Base-by-base conservation (phyloP, 2,797 vertebrate genomes). In the Poeciliopsis gracilis region DNA sequence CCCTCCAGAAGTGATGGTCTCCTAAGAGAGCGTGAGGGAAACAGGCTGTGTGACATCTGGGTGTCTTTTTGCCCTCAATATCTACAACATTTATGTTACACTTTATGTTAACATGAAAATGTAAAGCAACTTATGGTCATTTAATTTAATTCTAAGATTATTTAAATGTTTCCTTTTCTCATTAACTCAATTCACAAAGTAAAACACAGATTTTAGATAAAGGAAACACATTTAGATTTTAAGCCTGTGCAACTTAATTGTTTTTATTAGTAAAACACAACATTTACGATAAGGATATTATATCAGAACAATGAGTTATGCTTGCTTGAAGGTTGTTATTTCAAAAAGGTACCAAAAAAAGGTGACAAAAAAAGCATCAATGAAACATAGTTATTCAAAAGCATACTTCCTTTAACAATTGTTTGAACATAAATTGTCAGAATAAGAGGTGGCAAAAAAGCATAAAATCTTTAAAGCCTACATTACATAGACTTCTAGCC, bases 391-490 rank as follows among this genome's bases (percentile, higher is more conserved):
- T 36, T 20, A 36, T 63, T 30, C 5, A 61, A 13, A 81, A 83
- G 91, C 89, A 83, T 83, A 88, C 90, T 87, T 91, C 82, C 85
- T 88, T 79, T 89, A 83, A 86, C 77, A 83, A 89, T 90, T 91
- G 92, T 94, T 92, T 87, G 86, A 91, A 91, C 89, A 85, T 80
- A 69, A 79, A 86, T 77, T 84, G 85, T 88, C 85, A 75, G 70
- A 53, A 55, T 91, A 82, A 91, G 84, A 81, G 84, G 87, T 82
- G 79, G 36, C 74, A 53, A 41, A 11, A 36, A 23, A 43, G 46
- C 77, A 43, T 70, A 72, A 80, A 83, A 83, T 90, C 80, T 89
- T 89, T 84, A 90, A 87, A 55, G 72, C 77, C 73, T 55, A n/a
- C n/a, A 12, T 61, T 78, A 83, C 71, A 73, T 49, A 82, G 71